phyloP scores from a whole-genome alignment of 2,888 invertebrate species.

The Cosmorhoe ocellata region DNA sequence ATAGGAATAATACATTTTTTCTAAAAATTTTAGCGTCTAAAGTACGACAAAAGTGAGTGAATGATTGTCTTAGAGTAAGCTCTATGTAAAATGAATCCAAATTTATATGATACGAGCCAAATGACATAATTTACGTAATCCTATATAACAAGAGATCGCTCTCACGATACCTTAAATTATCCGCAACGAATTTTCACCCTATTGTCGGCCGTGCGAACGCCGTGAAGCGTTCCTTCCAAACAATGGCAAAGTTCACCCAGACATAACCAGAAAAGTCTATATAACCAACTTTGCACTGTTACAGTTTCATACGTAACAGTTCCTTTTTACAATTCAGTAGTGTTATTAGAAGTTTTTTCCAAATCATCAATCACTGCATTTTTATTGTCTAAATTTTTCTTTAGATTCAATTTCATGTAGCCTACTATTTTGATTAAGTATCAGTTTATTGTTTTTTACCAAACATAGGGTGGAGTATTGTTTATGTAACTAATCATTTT shows the following conservation, averaged over 20 bases:
- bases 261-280: conserved; percentile 80
- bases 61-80: no score
- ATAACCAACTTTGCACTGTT: conserved; percentile 64
- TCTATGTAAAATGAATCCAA: no score
- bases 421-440: no score
- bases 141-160: conserved; percentile 62
- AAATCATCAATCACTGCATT: not conserved
- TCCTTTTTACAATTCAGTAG: conserved; percentile 55
- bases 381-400: not conserved
- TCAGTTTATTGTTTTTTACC: no score
- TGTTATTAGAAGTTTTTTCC: conserved; percentile 22
- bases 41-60: no score
- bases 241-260: conserved; percentile 80
- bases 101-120: conserved; percentile 7
- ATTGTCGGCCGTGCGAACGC: conserved; percentile 76
- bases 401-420: no score
- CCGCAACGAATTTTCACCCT: conserved; percentile 76
- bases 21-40: no score
- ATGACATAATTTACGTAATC: conserved; percentile 54
- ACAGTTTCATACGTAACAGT: conserved; percentile 63
- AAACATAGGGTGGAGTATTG: no score
- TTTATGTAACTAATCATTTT: no score
- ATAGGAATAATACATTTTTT: no score
- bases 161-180: conserved; percentile 68
- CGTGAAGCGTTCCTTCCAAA: conserved; percentile 67